Evolutionary conservation across 2,113 vertebrate species (phyloP), one percentile per base, ranked within the genome.

Genomic region (Cebus imitator): DNA sequence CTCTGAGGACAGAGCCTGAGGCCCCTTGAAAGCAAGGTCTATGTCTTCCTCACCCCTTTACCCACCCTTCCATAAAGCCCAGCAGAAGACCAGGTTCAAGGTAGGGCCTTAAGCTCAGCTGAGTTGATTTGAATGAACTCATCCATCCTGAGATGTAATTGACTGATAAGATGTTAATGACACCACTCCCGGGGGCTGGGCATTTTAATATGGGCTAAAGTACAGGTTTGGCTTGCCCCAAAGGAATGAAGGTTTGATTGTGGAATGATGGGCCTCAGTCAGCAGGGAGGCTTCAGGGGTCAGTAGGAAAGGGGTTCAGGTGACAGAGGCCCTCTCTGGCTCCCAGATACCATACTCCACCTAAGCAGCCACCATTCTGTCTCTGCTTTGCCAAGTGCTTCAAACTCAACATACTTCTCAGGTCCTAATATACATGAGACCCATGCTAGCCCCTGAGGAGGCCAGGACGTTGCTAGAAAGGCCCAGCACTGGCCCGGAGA

Each of bases 81-180:
- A 79, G 50, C n/a, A 52, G 37, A 57, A 37, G 48, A 55, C 86
- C 16, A 37, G 76, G 68, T 35, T 13, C 35, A 8, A 64, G 18
- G 55, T 2, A 75, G 52, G 48, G n/a, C 40, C 18, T 90, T 35
- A 75, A 90, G 90, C 86, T 91, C 84, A 80, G 30, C 90, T 73
- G 78, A 82, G 58, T 8, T 68, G 84, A 79, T 61, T 23, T 87
- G 91, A 87, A 92, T 94, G 61, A 92, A 87, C 97, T 90, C 75
- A 66, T 57, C 50, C 57, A 79, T 87, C 92, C 85, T 87, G 25
- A 92, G 91, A 90, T 90, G 13, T 43, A 73, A 91, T 32, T 57
- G 85, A 50, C 80, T 81, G 95, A 95, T 96, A 92, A 95, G 91
- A 43, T 70, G 80, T 52, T 94, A 68, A 73, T 27, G 73, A 78